Evolutionary conservation across 1,140 invertebrate genomes (phyloP).

Genomic region (Ectropis grisescens): DNA sequence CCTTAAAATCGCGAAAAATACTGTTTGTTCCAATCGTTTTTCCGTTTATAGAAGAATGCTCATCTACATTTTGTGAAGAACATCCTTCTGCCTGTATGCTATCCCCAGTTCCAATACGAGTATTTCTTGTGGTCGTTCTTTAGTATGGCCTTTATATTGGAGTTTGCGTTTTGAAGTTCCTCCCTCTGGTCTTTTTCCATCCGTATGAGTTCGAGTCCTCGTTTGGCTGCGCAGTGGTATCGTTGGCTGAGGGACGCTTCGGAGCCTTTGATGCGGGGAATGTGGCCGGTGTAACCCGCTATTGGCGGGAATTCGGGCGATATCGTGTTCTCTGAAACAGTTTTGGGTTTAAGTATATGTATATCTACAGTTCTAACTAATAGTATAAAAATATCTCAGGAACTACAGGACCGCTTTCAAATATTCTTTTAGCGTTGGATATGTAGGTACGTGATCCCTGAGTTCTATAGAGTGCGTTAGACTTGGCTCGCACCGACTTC

Average conservation of each 20-base stretch:
- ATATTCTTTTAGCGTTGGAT: too few species aligned
- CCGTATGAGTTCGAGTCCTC: constrained; percentile 73
- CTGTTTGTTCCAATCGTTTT: too few species aligned
- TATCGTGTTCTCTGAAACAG: constrained; percentile 75
- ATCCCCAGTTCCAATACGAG: constrained; percentile 68
- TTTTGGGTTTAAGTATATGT: too few species aligned
- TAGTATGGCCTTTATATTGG: constrained; percentile 47
- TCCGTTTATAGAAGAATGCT: constrained; percentile 40
- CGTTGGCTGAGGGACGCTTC: constrained; percentile 77
- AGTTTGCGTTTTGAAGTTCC: constrained; percentile 45
- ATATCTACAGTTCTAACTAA: too few species aligned
- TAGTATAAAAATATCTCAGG: too few species aligned
- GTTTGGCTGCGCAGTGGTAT: constrained; percentile 77
- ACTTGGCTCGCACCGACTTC: too few species aligned
- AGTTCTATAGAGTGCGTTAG: too few species aligned
- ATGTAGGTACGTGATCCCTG: too few species aligned
- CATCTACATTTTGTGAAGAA: constrained; percentile 59
- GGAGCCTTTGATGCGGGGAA: constrained; percentile 75
- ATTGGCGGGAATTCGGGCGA: constrained; percentile 79
- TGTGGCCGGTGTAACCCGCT: constrained; percentile 80
- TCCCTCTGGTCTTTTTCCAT: constrained; percentile 69
- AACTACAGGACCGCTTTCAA: too few species aligned
- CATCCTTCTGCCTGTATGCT: constrained; percentile 70
- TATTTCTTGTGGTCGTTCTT: constrained; percentile 56
- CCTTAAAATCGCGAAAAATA: too few species aligned